These are phyloP conservation scores for Erythrolamprus reginae DNA, from an alignment of 2,113 vertebrate species.

Conservation along the genomic window DNA sequence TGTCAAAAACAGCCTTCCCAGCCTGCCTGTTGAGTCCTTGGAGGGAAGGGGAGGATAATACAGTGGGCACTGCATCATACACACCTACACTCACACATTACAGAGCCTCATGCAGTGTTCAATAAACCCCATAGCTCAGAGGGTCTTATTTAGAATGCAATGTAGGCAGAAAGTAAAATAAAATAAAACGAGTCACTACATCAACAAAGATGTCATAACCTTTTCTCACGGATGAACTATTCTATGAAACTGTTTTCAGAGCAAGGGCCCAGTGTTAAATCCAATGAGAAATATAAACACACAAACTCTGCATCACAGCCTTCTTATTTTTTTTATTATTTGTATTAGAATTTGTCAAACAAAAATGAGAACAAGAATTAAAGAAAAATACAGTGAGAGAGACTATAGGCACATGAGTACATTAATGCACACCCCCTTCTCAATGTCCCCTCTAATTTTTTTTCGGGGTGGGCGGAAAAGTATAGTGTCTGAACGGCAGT, in stretches of 20 bases:
- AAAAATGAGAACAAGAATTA: too few species aligned
- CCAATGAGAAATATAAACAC: neutral
- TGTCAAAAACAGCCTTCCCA: constrained; percentile 29
- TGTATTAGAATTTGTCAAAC: too few species aligned
- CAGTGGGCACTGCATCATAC: neutral
- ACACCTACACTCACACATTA: neutral
- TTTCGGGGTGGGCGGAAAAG: too few species aligned
- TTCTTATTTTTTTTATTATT: too few species aligned
- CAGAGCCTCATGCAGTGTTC: neutral
- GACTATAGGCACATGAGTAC: too few species aligned
- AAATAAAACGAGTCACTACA: constrained; percentile 16
- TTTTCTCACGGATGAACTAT: constrained; percentile 18
- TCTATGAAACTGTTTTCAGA: neutral
- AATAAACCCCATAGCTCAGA: neutral
- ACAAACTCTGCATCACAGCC: neutral
- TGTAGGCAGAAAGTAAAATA: constrained; percentile 15
- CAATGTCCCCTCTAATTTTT: too few species aligned
- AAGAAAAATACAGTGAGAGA: too few species aligned
- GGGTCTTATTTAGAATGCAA: neutral
- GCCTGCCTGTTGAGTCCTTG: neutral
- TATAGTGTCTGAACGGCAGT: too few species aligned
- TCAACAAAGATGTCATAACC: constrained; percentile 25
- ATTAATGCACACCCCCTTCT: too few species aligned
- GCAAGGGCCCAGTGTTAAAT: constrained; percentile 7
- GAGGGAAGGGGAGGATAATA: neutral